Percentiles rank a stretch among this genome's conserved stretches.
Evolutionary conservation across 2,888 invertebrate genomes (phyloP).

Genomic region (Polyommatus iphigenia): DNA sequence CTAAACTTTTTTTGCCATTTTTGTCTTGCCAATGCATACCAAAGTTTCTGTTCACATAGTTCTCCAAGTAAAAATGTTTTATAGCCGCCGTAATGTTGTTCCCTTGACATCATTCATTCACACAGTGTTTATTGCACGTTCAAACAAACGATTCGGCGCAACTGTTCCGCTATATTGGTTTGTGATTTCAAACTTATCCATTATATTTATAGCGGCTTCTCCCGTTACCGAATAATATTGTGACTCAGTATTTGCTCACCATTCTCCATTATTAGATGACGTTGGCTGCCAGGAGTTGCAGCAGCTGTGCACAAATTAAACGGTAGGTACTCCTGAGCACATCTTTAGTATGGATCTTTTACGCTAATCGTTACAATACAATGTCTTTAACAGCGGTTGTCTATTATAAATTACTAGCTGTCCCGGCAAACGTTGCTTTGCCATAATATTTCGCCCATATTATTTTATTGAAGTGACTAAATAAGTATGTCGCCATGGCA

Average conservation of each 20-base stretch:
- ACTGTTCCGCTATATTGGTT: slow-evolving; percentile 22
- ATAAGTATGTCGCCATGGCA: no score
- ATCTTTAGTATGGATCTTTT: not conserved
- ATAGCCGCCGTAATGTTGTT: not conserved
- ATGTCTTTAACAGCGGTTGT: no score
- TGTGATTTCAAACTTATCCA: slow-evolving; percentile 13
- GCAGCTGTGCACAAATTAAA: slow-evolving; percentile 3
- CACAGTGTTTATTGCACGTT: slow-evolving; percentile 23
- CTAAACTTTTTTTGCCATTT: not conserved
- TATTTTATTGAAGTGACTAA: no score
- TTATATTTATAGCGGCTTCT: slow-evolving; percentile 13
- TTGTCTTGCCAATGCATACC: not conserved
- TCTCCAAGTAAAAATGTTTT: slow-evolving; percentile 10
- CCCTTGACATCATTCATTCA: slow-evolving; percentile 29
- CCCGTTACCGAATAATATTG: slow-evolving; percentile 22
- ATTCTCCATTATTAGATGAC: slow-evolving; percentile 17
- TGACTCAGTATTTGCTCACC: slow-evolving; percentile 5
- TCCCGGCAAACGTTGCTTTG: no score
- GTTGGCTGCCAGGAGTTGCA: not conserved
- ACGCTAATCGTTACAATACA: no score
- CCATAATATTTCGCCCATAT: no score
- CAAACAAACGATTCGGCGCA: slow-evolving; percentile 27
- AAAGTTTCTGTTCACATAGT: not conserved
- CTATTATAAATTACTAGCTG: no score
- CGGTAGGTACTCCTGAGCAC: not conserved